phyloP scores from a whole-genome alignment of 2,888 invertebrate species.

The Drosophila villosipedis region DNA sequence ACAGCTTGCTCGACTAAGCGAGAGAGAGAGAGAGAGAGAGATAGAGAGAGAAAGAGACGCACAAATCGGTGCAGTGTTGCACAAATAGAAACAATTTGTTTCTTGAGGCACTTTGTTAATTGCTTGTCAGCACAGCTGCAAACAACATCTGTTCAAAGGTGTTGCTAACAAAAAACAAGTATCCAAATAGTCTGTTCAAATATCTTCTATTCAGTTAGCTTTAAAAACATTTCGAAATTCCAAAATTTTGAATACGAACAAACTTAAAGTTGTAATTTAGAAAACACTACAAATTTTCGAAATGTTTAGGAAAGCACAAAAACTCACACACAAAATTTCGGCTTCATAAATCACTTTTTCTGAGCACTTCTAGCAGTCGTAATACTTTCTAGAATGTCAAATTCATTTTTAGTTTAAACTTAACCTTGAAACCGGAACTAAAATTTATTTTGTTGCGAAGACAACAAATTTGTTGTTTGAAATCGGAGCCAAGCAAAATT shows the following conservation, averaged over 20 bases:
- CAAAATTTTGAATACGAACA: neutral
- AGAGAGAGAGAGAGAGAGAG: neutral
- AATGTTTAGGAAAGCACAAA: neutral
- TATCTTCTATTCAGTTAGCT: neutral
- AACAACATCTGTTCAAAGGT: constrained; percentile 27
- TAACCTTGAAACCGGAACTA: neutral
- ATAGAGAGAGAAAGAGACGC: neutral
- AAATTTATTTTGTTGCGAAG: neutral
- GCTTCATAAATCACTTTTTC: neutral
- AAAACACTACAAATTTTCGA: neutral
- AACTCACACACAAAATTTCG: neutral
- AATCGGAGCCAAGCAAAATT: neutral
- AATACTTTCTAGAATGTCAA: neutral
- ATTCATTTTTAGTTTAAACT: neutral
- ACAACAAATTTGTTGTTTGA: neutral
- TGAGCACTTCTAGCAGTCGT: neutral
- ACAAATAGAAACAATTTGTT: constrained; percentile 8
- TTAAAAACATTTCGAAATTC: neutral
- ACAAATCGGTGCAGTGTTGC: constrained; percentile 42
- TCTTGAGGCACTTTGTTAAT: neutral
- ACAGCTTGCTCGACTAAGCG: neutral
- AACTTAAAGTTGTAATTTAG: neutral
- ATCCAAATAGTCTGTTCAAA: neutral
- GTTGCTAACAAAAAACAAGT: neutral
- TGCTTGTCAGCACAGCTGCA: constrained; percentile 16